phyloP scores from a whole-genome alignment of 2,888 invertebrate species.

The Beris morrisii region DNA sequence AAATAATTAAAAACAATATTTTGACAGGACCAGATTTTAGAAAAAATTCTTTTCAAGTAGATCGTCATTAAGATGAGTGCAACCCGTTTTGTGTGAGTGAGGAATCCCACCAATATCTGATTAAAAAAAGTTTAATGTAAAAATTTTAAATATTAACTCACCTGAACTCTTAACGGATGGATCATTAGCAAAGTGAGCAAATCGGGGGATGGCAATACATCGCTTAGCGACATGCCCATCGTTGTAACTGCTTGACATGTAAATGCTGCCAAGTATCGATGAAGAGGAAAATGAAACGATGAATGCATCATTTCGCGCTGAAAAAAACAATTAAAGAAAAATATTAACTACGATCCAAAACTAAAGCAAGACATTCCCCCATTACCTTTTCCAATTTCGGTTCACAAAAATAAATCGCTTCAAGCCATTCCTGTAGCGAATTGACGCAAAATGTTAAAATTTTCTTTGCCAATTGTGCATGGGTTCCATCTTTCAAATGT shows the following conservation, averaged over 20 bases:
- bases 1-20: no score
- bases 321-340: slow-evolving; percentile 43
- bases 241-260: slow-evolving; percentile 81
- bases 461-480: slow-evolving; percentile 73
- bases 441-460: slow-evolving; percentile 76
- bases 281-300: slow-evolving; percentile 95
- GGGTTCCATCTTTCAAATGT: slow-evolving; percentile 75
- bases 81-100: no score
- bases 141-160: slow-evolving; percentile 56
- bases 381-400: slow-evolving; percentile 65
- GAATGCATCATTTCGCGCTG: slow-evolving; percentile 82
- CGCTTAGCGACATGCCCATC: slow-evolving; percentile 75
- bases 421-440: slow-evolving; percentile 86
- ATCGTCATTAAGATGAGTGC: no score
- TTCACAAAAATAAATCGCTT: slow-evolving; percentile 74
- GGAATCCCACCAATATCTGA: no score
- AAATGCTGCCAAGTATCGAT: slow-evolving; percentile 89
- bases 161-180: slow-evolving; percentile 92
- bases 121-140: no score
- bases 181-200: slow-evolving; percentile 81
- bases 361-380: neutral
- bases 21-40: no score
- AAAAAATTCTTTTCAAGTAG: no score
- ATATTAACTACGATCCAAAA: neutral
- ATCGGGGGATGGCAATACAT: slow-evolving; percentile 78